A percentile compares a stretch with the other conserved stretches of the same genome.
These are phyloP conservation scores for Heliconius hewitsoni DNA, from an alignment of 1,140 invertebrate species.

Conservation along the genomic window DNA sequence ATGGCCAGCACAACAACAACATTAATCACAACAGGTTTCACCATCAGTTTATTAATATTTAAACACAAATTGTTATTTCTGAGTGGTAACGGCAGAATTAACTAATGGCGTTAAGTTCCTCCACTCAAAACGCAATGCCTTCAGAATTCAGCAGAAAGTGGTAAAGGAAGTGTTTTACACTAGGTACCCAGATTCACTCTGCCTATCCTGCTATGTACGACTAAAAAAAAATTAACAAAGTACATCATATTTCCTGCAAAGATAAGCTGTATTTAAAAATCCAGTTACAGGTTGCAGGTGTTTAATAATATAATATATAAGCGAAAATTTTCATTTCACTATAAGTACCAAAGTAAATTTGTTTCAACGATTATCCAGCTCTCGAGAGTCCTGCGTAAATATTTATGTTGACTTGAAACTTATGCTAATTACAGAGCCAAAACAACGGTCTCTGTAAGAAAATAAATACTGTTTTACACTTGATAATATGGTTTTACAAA, in stretches of 20 bases:
- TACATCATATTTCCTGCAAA: not conserved
- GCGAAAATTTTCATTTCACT: not conserved
- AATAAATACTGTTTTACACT: conserved; percentile 8
- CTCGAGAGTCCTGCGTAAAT: conserved; percentile 19
- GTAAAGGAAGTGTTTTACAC: too few species aligned
- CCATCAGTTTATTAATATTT: too few species aligned
- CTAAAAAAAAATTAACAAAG: too few species aligned
- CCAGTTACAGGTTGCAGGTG: not conserved
- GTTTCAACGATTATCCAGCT: conserved; percentile 25
- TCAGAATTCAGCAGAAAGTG: too few species aligned
- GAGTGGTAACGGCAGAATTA: too few species aligned
- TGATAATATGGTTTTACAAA: not conserved
- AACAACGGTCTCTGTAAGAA: not conserved
- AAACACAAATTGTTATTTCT: too few species aligned
- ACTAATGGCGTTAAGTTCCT: too few species aligned
- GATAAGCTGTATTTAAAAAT: not conserved
- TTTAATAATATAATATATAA: not conserved
- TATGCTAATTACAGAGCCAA: conserved; percentile 11
- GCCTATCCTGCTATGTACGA: too few species aligned
- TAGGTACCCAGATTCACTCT: too few species aligned
- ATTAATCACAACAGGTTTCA: too few species aligned
- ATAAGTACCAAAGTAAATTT: conserved; percentile 12
- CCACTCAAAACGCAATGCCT: too few species aligned
- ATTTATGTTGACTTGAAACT: conserved; percentile 20
- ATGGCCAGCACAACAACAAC: too few species aligned